phyloP scores from a whole-genome alignment of 2,797 vertebrate species.

The Tamandua tetradactyla region DNA sequence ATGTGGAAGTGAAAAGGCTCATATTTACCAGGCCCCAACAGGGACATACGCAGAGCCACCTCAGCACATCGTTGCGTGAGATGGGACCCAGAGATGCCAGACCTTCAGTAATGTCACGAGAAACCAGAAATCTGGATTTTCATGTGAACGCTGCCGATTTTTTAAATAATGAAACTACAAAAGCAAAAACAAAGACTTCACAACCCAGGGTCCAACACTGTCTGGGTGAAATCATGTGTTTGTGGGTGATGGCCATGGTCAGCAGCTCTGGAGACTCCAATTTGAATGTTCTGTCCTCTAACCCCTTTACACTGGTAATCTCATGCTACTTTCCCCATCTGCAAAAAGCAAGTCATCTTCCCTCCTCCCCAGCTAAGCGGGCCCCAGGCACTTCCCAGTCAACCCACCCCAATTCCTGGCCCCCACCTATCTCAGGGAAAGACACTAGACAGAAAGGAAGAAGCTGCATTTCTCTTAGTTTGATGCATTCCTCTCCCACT shows the following conservation, averaged over 20 bases:
- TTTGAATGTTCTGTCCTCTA: neutral
- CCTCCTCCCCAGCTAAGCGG: neutral
- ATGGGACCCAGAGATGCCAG: neutral
- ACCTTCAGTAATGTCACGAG: neutral
- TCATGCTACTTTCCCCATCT: neutral
- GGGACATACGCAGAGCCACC: too few relatives aligned
- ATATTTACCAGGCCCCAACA: neutral
- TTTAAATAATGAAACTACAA: neutral
- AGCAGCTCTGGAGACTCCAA: neutral
- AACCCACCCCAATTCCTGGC: neutral
- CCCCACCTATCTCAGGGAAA: too few relatives aligned
- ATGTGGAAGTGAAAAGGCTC: neutral
- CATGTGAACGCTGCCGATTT: neutral
- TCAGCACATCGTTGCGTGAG: fast-evolving
- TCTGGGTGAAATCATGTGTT: neutral
- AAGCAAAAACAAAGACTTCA: neutral
- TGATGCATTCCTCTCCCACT: neutral
- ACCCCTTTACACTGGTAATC: neutral
- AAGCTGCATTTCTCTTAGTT: too few relatives aligned
- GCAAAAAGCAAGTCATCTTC: neutral
- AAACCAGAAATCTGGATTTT: neutral
- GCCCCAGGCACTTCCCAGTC: neutral
- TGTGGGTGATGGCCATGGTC: neutral
- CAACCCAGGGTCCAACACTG: neutral
- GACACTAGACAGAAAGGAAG: neutral